Evolutionary conservation across 1,140 invertebrate species (phyloP).

Genomic region (Tetragnatha versicolor): DNA sequence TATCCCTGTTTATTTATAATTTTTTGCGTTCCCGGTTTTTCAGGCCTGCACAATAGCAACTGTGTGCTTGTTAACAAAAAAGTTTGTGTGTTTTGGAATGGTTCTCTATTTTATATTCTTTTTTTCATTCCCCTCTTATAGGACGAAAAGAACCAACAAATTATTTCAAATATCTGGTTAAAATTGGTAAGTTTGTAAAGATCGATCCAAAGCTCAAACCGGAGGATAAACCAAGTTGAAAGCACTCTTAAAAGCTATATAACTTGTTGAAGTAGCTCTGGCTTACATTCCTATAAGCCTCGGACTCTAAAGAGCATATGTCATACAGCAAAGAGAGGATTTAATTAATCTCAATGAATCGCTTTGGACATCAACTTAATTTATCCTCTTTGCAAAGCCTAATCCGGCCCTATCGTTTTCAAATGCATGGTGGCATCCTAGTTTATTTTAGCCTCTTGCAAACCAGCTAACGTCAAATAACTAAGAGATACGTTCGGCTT

Average conservation of each 20-base stretch:
- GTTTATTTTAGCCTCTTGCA: slow-evolving; percentile 54
- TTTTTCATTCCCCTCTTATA: slow-evolving; percentile 69
- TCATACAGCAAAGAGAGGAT: too few relatives aligned
- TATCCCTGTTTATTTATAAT: slow-evolving; percentile 55
- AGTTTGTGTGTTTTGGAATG: slow-evolving; percentile 56
- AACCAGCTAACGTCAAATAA: slow-evolving; percentile 35
- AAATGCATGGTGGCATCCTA: slow-evolving; percentile 54
- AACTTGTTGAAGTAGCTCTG: too few relatives aligned
- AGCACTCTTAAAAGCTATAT: not conserved
- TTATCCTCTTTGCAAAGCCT: slow-evolving; percentile 54
- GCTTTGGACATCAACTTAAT: slow-evolving; percentile 50
- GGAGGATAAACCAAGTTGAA: slow-evolving; percentile 61
- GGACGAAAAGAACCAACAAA: slow-evolving; percentile 92
- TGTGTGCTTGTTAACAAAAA: slow-evolving; percentile 53
- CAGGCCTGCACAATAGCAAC: slow-evolving; percentile 55
- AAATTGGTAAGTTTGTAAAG: slow-evolving; percentile 78
- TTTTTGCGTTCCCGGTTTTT: slow-evolving; percentile 49
- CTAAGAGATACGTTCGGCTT: not conserved
- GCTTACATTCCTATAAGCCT: too few relatives aligned
- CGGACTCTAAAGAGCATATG: too few relatives aligned
- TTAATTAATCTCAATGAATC: too few relatives aligned
- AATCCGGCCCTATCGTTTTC: slow-evolving; percentile 53
- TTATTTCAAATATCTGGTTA: slow-evolving; percentile 91
- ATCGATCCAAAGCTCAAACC: slow-evolving; percentile 57
- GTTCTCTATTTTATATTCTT: slow-evolving; percentile 59